These are phyloP conservation scores for Glaucomys volans DNA, from an alignment of 2,113 vertebrate species.

Conservation along the genomic window DNA sequence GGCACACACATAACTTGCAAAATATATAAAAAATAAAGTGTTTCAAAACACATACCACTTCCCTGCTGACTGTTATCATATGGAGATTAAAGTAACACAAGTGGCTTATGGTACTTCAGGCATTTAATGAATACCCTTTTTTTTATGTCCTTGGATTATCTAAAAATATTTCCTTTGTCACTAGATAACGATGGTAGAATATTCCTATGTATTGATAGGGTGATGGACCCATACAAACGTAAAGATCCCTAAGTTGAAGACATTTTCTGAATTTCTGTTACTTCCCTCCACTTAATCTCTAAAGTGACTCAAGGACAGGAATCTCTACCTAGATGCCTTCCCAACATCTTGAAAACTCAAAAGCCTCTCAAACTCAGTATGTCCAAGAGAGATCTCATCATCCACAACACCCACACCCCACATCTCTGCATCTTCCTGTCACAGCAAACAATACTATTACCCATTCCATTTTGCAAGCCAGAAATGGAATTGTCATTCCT, in stretches of 20 bases:
- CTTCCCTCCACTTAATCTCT: conserved; percentile 39
- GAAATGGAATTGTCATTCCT: not conserved
- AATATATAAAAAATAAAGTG: not conserved
- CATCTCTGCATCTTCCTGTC: not conserved
- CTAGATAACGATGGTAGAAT: conserved; percentile 6
- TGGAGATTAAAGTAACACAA: not conserved
- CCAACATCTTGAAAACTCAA: not conserved
- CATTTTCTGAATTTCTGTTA: not conserved
- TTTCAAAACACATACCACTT: conserved; percentile 30
- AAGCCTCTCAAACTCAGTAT: not conserved
- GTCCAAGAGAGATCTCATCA: not conserved
- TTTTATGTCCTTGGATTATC: not conserved
- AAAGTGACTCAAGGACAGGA: not conserved
- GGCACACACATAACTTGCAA: not conserved
- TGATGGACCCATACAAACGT: not conserved
- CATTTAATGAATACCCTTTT: not conserved
- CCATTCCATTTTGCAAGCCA: not conserved
- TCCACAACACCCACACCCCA: not conserved
- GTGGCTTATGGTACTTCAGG: not conserved
- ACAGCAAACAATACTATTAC: not conserved
- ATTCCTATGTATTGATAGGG: not conserved
- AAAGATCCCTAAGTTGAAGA: not conserved
- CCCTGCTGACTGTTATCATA: not conserved
- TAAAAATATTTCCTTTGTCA: conserved; percentile 7
- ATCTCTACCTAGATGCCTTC: not conserved